Evolutionary conservation across 2,113 vertebrate genomes (phyloP).

Genomic region (Herpailurus yagouaroundi): DNA sequence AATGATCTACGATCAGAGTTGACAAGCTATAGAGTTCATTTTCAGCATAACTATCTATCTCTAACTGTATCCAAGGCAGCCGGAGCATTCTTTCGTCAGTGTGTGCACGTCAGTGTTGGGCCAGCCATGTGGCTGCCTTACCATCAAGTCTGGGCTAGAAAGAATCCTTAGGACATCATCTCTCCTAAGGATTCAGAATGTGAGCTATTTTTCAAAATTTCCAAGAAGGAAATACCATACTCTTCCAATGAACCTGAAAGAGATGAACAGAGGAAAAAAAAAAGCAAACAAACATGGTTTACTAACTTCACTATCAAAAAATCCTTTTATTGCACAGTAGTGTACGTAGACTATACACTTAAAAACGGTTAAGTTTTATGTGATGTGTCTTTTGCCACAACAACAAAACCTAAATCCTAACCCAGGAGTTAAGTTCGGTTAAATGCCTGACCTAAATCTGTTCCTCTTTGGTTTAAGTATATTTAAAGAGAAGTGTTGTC

Average conservation of each 20-base stretch:
- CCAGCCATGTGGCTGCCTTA: neutral
- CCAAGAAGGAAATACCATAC: neutral
- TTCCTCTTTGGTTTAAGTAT: neutral
- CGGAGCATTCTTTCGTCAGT: neutral
- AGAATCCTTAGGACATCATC: neutral
- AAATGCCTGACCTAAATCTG: neutral
- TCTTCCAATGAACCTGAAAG: neutral
- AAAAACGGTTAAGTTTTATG: neutral
- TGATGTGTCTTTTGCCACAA: neutral
- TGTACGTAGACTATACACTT: neutral
- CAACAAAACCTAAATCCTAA: neutral
- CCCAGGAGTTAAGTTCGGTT: neutral
- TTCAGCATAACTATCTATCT: rapidly evolving
- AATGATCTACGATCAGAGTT: neutral
- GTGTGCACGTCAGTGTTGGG: neutral
- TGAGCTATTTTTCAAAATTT: neutral
- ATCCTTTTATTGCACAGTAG: neutral
- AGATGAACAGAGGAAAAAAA: neutral
- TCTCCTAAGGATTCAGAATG: neutral
- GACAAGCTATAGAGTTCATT: rapidly evolving
- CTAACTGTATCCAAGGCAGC: neutral
- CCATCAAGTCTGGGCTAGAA: no score
- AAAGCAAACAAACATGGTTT: neutral
- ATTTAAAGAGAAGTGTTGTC: constrained; percentile 8
- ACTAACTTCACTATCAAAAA: neutral